Percentiles rank a stretch among this genome's conserved stretches.
These are phyloP conservation scores for Neoarius graeffei DNA, from an alignment of 2,113 vertebrate genomes.

Conservation along the genomic window DNA sequence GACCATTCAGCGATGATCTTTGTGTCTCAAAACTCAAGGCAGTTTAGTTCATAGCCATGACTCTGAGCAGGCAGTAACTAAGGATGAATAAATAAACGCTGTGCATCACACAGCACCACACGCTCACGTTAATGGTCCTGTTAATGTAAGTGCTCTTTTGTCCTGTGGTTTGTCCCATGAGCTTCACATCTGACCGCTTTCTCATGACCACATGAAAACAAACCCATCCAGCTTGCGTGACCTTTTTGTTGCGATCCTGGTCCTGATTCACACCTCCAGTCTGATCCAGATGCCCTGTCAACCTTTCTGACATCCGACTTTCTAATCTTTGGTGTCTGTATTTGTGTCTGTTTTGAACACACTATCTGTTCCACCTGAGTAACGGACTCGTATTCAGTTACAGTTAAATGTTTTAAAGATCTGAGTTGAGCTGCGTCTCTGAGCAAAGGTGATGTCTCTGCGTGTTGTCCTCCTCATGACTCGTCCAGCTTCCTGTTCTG, in stretches of 20 bases:
- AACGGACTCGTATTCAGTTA: background rate
- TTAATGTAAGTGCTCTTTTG: background rate
- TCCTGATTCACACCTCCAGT: background rate
- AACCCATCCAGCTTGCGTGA: background rate
- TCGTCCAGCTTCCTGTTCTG: slow-evolving; percentile 19
- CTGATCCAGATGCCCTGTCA: background rate
- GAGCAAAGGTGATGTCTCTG: background rate
- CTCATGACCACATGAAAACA: background rate
- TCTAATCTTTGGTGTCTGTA: slow-evolving; percentile 14
- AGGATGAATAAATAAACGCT: background rate
- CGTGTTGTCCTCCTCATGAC: background rate
- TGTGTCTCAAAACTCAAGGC: background rate
- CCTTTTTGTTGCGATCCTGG: background rate
- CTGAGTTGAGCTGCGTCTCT: background rate
- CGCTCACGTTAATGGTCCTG: background rate
- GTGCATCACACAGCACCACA: background rate
- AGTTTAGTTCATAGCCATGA: background rate
- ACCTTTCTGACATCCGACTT: background rate
- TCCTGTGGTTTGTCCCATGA: background rate
- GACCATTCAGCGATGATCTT: background rate
- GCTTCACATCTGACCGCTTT: background rate
- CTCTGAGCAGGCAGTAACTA: background rate
- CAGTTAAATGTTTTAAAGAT: background rate
- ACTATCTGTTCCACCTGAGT: background rate
- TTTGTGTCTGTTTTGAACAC: background rate